Evolutionary conservation across 2,797 vertebrate species (phyloP).

Genomic region (Lacerta agilis): DNA sequence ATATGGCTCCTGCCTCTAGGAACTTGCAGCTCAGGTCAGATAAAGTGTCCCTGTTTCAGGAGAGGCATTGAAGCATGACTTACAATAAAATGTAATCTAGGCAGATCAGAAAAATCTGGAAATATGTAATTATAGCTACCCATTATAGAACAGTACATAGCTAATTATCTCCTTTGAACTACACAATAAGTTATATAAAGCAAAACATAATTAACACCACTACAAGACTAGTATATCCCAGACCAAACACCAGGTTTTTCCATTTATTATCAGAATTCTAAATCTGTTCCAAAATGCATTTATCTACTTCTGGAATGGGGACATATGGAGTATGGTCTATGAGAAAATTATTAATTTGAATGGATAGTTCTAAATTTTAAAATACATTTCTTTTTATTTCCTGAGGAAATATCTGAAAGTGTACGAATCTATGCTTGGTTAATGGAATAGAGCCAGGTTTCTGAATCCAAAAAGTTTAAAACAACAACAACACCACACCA

Average conservation of each 20-base stretch:
- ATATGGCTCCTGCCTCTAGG: too few species aligned
- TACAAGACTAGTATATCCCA: background rate
- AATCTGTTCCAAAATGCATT: background rate
- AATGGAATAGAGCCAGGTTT: too few species aligned
- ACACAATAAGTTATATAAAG: background rate
- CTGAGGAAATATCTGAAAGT: background rate
- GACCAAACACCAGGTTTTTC: background rate
- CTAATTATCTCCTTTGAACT: background rate
- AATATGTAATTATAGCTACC: background rate
- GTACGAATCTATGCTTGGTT: too few species aligned
- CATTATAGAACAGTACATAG: background rate
- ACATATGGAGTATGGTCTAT: background rate
- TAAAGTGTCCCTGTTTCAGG: too few species aligned
- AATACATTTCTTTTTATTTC: background rate
- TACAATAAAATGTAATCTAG: background rate
- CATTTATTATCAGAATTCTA: background rate
- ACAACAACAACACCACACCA: too few species aligned
- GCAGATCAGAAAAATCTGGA: background rate
- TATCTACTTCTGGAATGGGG: background rate
- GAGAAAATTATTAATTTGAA: background rate
- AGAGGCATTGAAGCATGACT: too few species aligned
- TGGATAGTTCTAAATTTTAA: background rate
- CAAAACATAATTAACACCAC: background rate
- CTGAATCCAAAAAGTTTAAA: too few species aligned
- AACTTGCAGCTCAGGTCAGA: too few species aligned